Evolutionary conservation across 2,113 vertebrate genomes (phyloP).

Genomic region (Potamarius usumacintae): DNA sequence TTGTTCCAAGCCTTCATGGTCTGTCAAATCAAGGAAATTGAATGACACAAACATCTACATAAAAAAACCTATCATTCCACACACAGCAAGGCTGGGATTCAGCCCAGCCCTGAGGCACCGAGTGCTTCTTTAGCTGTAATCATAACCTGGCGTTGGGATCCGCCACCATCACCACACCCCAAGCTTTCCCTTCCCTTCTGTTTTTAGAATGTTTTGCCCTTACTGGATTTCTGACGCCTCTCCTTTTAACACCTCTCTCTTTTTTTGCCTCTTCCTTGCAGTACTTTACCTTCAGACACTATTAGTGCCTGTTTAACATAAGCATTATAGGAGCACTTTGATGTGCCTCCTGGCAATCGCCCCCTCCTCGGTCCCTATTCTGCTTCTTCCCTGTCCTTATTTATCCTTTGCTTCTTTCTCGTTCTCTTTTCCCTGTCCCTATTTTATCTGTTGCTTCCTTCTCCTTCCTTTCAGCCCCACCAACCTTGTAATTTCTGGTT

Average conservation of each 20-base stretch:
- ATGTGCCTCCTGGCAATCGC: conserved; percentile 43
- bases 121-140: conserved; percentile 38
- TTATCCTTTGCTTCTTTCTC: conserved; percentile 23
- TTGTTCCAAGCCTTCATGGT: background rate
- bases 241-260: conserved; percentile 25
- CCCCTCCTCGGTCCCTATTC: conserved; percentile 36
- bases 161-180: conserved; percentile 20
- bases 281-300: conserved; percentile 40
- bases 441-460: conserved; percentile 39
- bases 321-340: conserved; percentile 47
- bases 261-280: conserved; percentile 33
- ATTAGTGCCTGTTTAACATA: conserved; percentile 45
- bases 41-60: conserved; percentile 19
- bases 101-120: conserved; percentile 31
- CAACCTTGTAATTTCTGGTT: conserved; percentile 36
- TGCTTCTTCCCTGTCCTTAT: conserved; percentile 29
- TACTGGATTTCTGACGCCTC: conserved; percentile 17
- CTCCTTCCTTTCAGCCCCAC: background rate
- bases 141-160: conserved; percentile 41
- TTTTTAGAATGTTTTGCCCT: conserved; percentile 39
- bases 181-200: conserved; percentile 11
- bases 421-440: background rate
- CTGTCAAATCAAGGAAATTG: conserved; percentile 26
- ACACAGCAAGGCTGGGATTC: conserved; percentile 18
- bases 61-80: background rate